Percentiles rank a stretch among this genome's conserved stretches.
These are phyloP conservation scores for Otolemur crassicaudatus DNA, from an alignment of 2,797 vertebrate species.

Conservation along the genomic window DNA sequence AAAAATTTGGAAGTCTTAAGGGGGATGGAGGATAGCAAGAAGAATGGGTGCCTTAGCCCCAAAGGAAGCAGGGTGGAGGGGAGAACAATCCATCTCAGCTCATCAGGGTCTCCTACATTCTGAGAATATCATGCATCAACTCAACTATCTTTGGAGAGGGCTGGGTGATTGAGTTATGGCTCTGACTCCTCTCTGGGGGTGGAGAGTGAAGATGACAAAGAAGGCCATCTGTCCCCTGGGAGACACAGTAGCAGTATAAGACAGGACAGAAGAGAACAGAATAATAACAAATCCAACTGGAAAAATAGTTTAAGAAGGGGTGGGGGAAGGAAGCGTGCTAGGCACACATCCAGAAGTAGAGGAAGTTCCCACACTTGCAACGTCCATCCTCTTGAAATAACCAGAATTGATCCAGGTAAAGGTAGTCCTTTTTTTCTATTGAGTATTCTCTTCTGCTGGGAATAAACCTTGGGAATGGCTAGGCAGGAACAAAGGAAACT, in stretches of 20 bases:
- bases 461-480: slow-evolving; percentile 16
- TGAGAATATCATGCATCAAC: slow-evolving; percentile 25
- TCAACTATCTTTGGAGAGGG: slow-evolving; percentile 42
- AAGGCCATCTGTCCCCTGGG: slow-evolving; percentile 77
- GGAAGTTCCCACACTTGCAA: neutral
- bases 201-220: slow-evolving; percentile 75
- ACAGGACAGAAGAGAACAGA: slow-evolving; percentile 60
- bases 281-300: slow-evolving; percentile 56
- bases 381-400: slow-evolving; percentile 49
- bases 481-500: slow-evolving; percentile 43
- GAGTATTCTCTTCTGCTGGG: slow-evolving; percentile 14
- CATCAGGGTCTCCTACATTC: slow-evolving; percentile 1
- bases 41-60: slow-evolving; percentile 32
- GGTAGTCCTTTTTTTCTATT: neutral
- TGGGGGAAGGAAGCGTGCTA: neutral
- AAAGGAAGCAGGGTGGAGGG: neutral
- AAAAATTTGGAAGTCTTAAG: neutral
- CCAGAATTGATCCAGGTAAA: neutral
- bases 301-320: neutral
- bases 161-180: slow-evolving; percentile 69
- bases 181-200: slow-evolving; percentile 78
- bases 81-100: neutral
- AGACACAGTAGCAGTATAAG: slow-evolving; percentile 67
- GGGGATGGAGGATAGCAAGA: neutral
- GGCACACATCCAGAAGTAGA: neutral